These are phyloP conservation scores for Cyrtodaria siliqua DNA, from an alignment of 2,888 invertebrate genomes.

Conservation along the genomic window DNA sequence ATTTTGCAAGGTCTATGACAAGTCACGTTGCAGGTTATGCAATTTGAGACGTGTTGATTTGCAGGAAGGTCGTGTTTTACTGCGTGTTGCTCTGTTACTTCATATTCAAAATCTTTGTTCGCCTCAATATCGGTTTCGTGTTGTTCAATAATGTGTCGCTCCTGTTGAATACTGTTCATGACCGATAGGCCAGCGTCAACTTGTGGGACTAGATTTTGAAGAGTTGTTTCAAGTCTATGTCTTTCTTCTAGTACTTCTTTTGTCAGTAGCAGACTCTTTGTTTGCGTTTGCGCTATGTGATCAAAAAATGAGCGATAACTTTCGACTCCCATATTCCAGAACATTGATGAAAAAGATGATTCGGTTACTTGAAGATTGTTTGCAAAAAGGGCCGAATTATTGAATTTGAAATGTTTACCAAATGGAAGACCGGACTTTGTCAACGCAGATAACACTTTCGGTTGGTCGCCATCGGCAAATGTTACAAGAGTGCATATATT, in stretches of 20 bases:
- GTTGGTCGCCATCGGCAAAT: constrained; percentile 66
- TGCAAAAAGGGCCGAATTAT: constrained; percentile 65
- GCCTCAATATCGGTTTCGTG: constrained; percentile 36
- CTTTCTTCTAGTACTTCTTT: constrained; percentile 58
- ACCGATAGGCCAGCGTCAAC: constrained; percentile 40
- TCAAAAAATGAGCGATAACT: constrained; percentile 57
- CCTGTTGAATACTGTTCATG: constrained; percentile 27
- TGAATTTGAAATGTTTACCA: constrained; percentile 49
- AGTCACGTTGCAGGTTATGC: constrained; percentile 45
- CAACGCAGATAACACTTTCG: constrained; percentile 58
- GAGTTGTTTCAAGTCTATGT: constrained; percentile 52
- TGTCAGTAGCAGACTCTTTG: constrained; percentile 61
- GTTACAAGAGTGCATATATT: constrained; percentile 62
- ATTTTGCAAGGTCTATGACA: constrained; percentile 50
- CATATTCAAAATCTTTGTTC: constrained; percentile 52
- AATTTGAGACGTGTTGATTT: constrained; percentile 56
- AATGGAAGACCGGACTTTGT: constrained; percentile 51
- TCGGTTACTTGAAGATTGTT: constrained; percentile 23
- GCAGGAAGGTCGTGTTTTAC: constrained; percentile 27
- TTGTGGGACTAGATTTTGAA: constrained; percentile 38
- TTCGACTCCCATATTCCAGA: constrained; percentile 65
- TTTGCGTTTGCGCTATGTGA: constrained; percentile 36
- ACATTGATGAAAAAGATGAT: constrained; percentile 40
- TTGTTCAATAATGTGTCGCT: constrained; percentile 37
- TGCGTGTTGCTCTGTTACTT: constrained; percentile 34